Evolutionary conservation across 2,888 invertebrate species (phyloP).

Genomic region (Prosapia bicincta): DNA sequence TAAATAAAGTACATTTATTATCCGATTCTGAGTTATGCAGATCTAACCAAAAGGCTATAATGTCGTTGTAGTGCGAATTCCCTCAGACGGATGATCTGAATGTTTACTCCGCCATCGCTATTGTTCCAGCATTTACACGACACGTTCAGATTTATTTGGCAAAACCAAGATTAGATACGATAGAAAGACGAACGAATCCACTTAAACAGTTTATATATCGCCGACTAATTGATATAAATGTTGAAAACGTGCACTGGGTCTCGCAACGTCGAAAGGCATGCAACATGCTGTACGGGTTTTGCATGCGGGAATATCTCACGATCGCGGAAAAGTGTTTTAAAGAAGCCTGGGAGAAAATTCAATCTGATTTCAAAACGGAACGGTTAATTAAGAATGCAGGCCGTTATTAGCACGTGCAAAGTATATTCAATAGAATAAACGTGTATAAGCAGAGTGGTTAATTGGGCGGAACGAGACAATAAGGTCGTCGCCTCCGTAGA

Average conservation of each 20-base stretch:
- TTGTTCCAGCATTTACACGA: background rate
- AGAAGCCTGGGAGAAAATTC: slow-evolving; percentile 2
- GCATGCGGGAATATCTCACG: background rate
- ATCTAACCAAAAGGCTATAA: too few species aligned
- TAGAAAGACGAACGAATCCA: background rate
- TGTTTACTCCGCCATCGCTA: background rate
- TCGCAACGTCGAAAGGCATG: background rate
- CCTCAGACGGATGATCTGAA: too few species aligned
- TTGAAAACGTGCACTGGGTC: background rate
- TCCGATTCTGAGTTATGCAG: too few species aligned
- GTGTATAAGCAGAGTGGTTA: background rate
- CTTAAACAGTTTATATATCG: background rate
- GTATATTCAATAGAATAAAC: background rate
- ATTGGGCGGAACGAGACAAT: background rate
- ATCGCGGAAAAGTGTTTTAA: background rate
- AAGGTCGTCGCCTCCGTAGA: background rate
- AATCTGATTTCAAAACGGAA: background rate
- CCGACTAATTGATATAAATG: background rate
- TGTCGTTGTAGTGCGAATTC: too few species aligned
- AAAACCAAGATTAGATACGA: background rate
- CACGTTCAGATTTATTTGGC: background rate
- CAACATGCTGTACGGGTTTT: background rate
- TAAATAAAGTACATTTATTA: too few species aligned
- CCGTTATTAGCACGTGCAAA: background rate
- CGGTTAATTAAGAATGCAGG: background rate